Conservation (phyloP, 2,888 invertebrate genomes). For the Papilio gigon region DNA sequence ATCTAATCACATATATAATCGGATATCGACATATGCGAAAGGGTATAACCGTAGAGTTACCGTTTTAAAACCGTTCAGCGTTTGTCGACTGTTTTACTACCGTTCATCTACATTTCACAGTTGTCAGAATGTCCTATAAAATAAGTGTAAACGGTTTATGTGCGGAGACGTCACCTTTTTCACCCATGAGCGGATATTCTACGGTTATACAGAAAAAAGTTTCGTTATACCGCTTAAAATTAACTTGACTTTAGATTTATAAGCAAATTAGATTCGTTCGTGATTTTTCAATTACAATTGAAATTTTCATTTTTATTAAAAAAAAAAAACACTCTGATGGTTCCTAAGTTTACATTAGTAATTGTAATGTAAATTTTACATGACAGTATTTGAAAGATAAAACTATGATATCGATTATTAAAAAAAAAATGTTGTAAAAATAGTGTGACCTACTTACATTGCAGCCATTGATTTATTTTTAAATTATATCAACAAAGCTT, state of each 20-base stretch:
- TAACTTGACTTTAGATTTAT: neutral
- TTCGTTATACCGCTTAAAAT: neutral
- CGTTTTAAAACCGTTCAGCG: conserved; percentile 32
- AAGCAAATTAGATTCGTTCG: too few species aligned
- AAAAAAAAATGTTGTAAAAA: too few species aligned
- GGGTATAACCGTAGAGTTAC: conserved; percentile 29
- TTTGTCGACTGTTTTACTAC: conserved; percentile 37
- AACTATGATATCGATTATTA: too few species aligned
- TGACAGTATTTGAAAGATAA: too few species aligned
- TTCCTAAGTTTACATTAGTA: too few species aligned
- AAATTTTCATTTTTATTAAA: too few species aligned
- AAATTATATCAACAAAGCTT: neutral
- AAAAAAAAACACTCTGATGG: too few species aligned
- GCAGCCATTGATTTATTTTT: neutral
- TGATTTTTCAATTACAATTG: too few species aligned
- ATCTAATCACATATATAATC: neutral
- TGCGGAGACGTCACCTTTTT: conserved; percentile 31
- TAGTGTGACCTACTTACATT: too few species aligned
- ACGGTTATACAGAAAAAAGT: neutral
- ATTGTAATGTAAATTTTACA: too few species aligned
- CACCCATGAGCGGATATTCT: conserved; percentile 20
- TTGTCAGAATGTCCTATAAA: conserved; percentile 41
- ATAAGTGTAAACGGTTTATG: conserved; percentile 40
- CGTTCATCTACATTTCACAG: conserved; percentile 42
- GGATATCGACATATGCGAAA: conserved; percentile 22